Evolutionary conservation across 1,140 invertebrate genomes (phyloP), one percentile per base, ranked within the genome.

Genomic region (Drosophila athabasca): DNA sequence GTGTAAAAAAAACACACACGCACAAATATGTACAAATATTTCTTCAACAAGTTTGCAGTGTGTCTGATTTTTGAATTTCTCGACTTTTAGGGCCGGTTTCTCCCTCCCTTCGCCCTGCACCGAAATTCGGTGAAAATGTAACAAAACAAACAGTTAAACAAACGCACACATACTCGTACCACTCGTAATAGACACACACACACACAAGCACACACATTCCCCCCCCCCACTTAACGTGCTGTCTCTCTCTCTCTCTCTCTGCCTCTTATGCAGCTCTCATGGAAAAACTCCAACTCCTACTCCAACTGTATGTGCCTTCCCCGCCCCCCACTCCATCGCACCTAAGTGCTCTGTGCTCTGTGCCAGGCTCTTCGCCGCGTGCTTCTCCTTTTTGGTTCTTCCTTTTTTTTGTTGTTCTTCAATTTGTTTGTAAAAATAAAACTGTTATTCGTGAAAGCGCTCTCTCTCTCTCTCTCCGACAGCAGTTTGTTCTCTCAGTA

Each of bases 81-180:
- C 62, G 83, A 82, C 82, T 87, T 87, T 87, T 61, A 29, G 29
- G 31, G 31, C 9, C 31, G 17, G 17, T 19, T 19, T 1, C 55
- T 19, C 48, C 8, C 13, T 41, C 41, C 15, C 17, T 43, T 43
- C 39, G 6, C 26, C 41, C 45, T 41, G 39, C 22, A 8, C 15
- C 44, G 45, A 50, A 67, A 66, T 59, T 39, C 49, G 26, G 41
- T 5, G 29, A 61, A 67, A 88, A 88, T 73, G 71, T 79, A 88
- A 73, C 75, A 83, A 88, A 88, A 81, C 69, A 85, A 87, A 79
- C 75, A 88, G 68, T 83, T 72, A 83, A 88, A 81, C 82, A 79
- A 68, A 83, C 72, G 29, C 55, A 61, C 43, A 44, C 17, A 19
- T 19, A 19, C 17, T 43, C n/a, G n/a, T n/a, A 24, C 45, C 31